Base-by-base conservation (phyloP, 92 coral and sea anemone genomes). In the Zoanthus gigantus region DNA sequence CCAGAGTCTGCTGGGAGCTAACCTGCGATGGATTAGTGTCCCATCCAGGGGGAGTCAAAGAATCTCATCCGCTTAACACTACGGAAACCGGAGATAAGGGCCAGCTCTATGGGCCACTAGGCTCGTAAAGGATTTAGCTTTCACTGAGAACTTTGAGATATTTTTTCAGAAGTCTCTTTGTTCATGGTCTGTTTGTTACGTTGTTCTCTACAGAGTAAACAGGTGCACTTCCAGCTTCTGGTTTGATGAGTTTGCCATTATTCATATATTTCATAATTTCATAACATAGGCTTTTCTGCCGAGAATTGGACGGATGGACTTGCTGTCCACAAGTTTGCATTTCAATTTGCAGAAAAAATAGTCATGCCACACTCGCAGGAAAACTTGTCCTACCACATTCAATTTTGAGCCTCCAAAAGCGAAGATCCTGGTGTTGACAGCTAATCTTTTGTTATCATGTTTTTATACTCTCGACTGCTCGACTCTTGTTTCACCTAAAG, bases 101-200 rank as follows among this genome's bases (percentile, higher is more conserved):
- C 42, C 42, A 3, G 42, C 42, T 34, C 42, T 0, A 34, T 34
- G 42, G 3, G 2, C 42, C 0, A 0, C 3, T 23, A 23, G 23
- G 0, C 42, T 34, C 3, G 42, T 34, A 34, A 34, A 34, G 3
- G 0, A 34, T 1, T 1, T 34, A 34, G 42, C 42, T 34, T 3
- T 23, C 90, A n/a, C 84, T 28, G 67, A 87, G 78, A 28, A 87
- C 86, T 6, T 61, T n/a, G 13, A 86, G 90, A 50, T 56, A 87
- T 58, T 78, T 60, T 18, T 11, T 32, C 50, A 72, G 46, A 72
- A 72, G 76, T 29, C 50, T 72, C 76, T 34, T 42, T 72, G n/a
- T 17, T 72, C 47, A 72, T 18, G 45, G 50, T 3, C 76, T 31
- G 47, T 30, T 9, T 34, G 23, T 23, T 23, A 23, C 23, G 76